Evolutionary conservation across 1,140 invertebrate species (phyloP), one percentile per base, ranked within the genome.

Genomic region (Drosophila albomicans): DNA sequence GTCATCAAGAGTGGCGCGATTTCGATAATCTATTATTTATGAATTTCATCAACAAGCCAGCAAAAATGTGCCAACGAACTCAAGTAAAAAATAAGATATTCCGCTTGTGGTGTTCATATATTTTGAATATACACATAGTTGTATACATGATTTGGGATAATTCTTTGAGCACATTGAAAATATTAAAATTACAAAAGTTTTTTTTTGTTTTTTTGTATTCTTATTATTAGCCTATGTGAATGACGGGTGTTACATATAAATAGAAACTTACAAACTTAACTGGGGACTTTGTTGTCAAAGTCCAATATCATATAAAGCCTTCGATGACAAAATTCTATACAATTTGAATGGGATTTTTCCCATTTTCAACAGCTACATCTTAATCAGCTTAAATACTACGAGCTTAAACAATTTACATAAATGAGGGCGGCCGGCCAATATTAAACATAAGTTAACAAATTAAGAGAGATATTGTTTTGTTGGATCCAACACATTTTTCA

Each of bases 221-320:
- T 38, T 38, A 38, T 43, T 46, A 59, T 59, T 70, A 72, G 75
- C 82, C 78, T 86, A 86, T 56, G 78, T 72, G 66, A 77, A 75
- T 86, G 76, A 41, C 73, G 64, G 57, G 72, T 79, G 85, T 90
- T 89, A 76, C 81, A 89, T 54, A 71, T 90, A 89, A 89, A 81
- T 89, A 87, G 78, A 89, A 85, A 85, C 86, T 64, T 85, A 89
- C 66, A 89, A 69, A 69, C 45, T 71, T 66, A 79, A 54, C 71
- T 79, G 65, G 68, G 72, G 25, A 15, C 43, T 58, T 52, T 57
- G 48, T 51, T 35, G 35, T 62, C 66, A 58, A 85, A 74, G 79
- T 82, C 46, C 62, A 90, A 76, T 69, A 84, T 78, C 61, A 59
- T 58, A 57, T 82, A 79, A 81, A 88, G 85, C 81, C 84, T 68